Conservation (phyloP, 2,113 vertebrate genomes). For the Pituophis catenifer region DNA sequence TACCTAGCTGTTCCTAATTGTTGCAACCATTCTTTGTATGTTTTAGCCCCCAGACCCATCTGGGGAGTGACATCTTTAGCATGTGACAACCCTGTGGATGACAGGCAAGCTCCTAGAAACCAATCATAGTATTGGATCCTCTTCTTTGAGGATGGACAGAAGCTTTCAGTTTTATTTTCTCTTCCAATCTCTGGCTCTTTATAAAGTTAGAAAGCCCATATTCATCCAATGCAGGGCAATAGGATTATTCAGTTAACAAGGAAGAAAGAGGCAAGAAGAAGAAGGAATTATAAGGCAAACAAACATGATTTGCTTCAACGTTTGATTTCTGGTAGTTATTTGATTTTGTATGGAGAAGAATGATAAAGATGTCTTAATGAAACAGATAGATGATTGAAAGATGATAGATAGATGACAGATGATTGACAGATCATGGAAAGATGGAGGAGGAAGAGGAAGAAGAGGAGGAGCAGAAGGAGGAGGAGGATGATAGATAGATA, state of each 20-base stretch:
- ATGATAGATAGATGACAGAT: background rate
- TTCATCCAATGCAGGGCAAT: background rate
- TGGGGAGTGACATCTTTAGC: background rate
- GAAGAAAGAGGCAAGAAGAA: slow-evolving; percentile 5
- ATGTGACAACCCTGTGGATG: background rate
- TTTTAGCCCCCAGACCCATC: too few relatives aligned
- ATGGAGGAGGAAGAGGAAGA: too few relatives aligned
- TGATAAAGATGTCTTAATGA: background rate
- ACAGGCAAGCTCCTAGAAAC: background rate
- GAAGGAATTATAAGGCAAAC: background rate
- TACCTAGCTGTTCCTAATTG: too few relatives aligned
- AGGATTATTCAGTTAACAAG: background rate
- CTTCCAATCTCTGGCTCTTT: background rate
- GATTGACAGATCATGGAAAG: too few relatives aligned
- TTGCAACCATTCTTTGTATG: too few relatives aligned
- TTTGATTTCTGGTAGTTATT: background rate
- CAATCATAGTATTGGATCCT: background rate
- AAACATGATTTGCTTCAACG: background rate
- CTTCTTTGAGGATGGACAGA: background rate
- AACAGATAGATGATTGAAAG: background rate
- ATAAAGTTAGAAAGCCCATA: background rate
- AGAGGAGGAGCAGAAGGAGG: too few relatives aligned
- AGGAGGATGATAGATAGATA: too few relatives aligned
- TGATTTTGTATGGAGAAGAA: background rate
- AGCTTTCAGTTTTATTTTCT: background rate